Conservation (phyloP, 2,888 invertebrate genomes). For the Acleris literana region DNA sequence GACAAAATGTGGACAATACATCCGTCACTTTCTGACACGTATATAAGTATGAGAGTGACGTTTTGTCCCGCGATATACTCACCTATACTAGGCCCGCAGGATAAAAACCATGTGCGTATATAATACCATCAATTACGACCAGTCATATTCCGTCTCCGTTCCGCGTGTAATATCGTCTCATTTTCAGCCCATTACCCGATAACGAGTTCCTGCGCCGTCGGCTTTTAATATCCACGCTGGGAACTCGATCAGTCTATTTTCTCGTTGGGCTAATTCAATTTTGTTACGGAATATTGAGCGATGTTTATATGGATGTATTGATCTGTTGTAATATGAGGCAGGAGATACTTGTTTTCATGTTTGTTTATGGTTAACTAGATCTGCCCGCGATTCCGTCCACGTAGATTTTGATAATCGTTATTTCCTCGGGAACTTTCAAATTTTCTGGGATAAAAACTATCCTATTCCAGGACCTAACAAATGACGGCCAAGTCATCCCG, state of each 20-base stretch:
- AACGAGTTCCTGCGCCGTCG: constrained; percentile 45
- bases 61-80: no score
- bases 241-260: constrained; percentile 34
- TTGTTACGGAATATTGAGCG: constrained; percentile 27
- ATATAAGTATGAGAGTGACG: no score
- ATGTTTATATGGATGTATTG: constrained; percentile 18
- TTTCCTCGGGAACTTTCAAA: no score
- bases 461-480: no score
- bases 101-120: no score
- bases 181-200: constrained; percentile 57
- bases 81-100: no score
- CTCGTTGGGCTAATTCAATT: constrained; percentile 33
- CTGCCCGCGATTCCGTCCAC: no score
- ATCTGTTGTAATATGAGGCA: no score
- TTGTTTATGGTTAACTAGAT: not conserved
- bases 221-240: constrained; percentile 42
- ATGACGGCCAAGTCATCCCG: no score
- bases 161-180: constrained; percentile 46
- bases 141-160: constrained; percentile 17
- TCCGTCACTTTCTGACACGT: no score
- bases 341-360: constrained; percentile 1
- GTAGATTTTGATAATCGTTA: not conserved
- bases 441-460: no score
- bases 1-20: no score
- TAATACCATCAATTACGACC: constrained; percentile 20